These are phyloP conservation scores for Limnodromus scolopaceus DNA, from an alignment of 2,797 vertebrate genomes.

Conservation along the genomic window DNA sequence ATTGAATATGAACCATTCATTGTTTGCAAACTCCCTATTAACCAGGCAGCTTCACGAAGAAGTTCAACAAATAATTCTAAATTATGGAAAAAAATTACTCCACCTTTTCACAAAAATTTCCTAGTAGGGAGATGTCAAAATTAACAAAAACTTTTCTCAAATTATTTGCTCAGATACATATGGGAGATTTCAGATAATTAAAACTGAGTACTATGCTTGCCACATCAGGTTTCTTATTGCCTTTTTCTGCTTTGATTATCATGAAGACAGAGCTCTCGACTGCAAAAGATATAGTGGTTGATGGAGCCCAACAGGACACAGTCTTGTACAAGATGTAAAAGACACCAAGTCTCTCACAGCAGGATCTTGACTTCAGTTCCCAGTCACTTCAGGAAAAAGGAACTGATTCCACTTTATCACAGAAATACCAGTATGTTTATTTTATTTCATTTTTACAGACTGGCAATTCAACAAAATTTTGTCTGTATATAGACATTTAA, in stretches of 20 bases:
- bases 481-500: background rate
- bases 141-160: background rate
- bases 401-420: background rate
- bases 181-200: background rate
- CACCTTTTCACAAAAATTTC: background rate
- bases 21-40: background rate
- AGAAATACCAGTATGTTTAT: background rate
- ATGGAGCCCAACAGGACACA: background rate
- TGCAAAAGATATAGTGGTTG: background rate
- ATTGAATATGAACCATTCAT: fast-evolving
- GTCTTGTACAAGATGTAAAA: background rate
- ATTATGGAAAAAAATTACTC: background rate
- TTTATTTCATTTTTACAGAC: background rate
- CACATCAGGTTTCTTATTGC: background rate
- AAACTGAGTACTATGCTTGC: background rate
- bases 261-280: background rate
- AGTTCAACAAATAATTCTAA: background rate
- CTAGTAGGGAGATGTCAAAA: background rate
- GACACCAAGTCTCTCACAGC: background rate
- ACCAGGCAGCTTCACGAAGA: background rate
- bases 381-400: background rate
- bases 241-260: background rate
- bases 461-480: background rate
- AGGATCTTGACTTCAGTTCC: background rate
- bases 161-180: background rate